Percentiles rank a stretch among this genome's conserved stretches.
Conservation (phyloP, 2,888 invertebrate species). For the Blastobasis lacticolella region DNA sequence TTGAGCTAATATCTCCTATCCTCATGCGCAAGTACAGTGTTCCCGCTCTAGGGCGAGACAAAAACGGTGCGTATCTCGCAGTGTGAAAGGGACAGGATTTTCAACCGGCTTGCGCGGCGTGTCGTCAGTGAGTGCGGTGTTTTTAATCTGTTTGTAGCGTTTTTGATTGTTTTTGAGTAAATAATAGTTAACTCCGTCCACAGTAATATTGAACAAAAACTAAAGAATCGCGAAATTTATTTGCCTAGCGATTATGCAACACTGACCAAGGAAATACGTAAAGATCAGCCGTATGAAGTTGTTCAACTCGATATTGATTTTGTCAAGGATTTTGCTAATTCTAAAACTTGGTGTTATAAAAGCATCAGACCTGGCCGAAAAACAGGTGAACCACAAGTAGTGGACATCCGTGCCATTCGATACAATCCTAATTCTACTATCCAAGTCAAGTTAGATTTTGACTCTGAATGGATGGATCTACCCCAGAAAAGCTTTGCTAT, state of each 20-base stretch:
- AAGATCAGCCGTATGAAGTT: constrained; percentile 3
- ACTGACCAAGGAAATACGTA: constrained; percentile 11
- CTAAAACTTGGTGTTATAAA: neutral
- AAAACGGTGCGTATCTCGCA: neutral
- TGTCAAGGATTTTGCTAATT: neutral
- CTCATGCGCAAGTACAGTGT: neutral
- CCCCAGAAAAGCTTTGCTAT: neutral
- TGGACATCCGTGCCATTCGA: constrained; percentile 1
- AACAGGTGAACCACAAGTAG: constrained; percentile 1
- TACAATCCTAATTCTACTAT: constrained; percentile 1
- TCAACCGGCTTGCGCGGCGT: neutral
- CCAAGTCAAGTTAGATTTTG: neutral
- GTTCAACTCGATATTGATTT: neutral
- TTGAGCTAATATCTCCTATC: neutral
- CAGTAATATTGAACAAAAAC: constrained; percentile 24
- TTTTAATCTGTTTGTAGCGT: neutral
- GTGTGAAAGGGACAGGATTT: neutral
- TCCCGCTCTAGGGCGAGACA: neutral
- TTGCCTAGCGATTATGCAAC: constrained; percentile 21
- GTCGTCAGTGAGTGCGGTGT: neutral
- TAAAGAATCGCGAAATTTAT: constrained; percentile 19
- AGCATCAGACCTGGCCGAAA: constrained; percentile 5
- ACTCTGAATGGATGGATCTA: constrained; percentile 1
- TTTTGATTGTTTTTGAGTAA: neutral
- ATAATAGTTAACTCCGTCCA: constrained; percentile 16